phyloP scores from a whole-genome alignment of 92 coral and sea anemone genomes.

The Porites lobata region DNA sequence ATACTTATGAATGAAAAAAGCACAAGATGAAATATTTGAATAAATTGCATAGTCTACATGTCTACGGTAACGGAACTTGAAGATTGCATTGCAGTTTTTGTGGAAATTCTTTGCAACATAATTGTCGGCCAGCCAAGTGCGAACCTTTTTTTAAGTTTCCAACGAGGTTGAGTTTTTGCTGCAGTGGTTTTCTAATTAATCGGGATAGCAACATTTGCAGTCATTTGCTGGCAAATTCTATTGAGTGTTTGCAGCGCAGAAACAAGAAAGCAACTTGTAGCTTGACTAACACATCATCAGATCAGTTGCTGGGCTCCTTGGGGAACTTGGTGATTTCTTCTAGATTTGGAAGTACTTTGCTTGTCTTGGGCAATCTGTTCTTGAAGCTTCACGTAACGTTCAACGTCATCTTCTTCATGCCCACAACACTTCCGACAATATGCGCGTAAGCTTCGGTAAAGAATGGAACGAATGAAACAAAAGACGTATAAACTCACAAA shows the following conservation, averaged over 20 bases:
- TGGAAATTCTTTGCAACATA: too few relatives aligned
- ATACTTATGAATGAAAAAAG: too few relatives aligned
- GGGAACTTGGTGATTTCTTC: neutral
- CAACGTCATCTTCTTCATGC: conserved; percentile 5
- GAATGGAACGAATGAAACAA: conserved; percentile 5
- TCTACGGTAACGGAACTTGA: too few relatives aligned
- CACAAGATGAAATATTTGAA: too few relatives aligned
- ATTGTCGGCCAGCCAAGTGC: too few relatives aligned
- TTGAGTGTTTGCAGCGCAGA: neutral
- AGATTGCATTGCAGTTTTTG: too few relatives aligned
- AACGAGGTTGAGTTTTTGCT: too few relatives aligned
- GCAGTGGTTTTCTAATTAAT: too few relatives aligned
- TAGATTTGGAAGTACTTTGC: neutral
- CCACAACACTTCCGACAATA: neutral
- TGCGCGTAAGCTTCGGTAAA: conserved; percentile 2
- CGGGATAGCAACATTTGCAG: too few relatives aligned
- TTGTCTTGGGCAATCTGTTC: neutral
- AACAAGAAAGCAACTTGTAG: neutral
- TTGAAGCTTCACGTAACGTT: conserved; percentile 7
- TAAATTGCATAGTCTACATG: too few relatives aligned
- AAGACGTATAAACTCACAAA: conserved; percentile 8
- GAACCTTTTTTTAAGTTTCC: too few relatives aligned
- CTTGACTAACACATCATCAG: neutral
- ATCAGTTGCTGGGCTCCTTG: neutral
- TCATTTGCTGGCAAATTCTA: too few relatives aligned